Base-by-base conservation (phyloP, 2,888 invertebrate genomes). In the Oligia fasciuncula region DNA sequence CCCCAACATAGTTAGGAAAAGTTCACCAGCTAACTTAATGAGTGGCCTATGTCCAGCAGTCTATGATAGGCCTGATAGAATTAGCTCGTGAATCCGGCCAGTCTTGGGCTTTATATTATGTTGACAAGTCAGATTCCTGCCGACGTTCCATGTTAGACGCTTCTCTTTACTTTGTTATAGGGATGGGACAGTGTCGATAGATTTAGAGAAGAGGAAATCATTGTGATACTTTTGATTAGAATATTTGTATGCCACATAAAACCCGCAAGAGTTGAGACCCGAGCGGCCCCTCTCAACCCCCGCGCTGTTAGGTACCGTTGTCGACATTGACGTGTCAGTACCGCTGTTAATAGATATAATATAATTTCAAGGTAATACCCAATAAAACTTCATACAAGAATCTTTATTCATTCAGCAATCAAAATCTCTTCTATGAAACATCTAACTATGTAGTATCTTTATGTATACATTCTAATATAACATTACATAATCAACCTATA, bases 141-240 rank as follows among this genome's bases (percentile, higher is more conserved):
- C 80, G 74, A 73, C 84, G 76, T 40, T 81, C 68, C 57, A 35
- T 77, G 71, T 85, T 75, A 77, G 84, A 85, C 69, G 84, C 43
- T 54, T 76, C 85, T 85, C 85, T 85, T 85, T 85, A 57, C 88
- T 85, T 80, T 83, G 65, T 1, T 19, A 1, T 87, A 91, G 87
- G 83, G 91, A 88, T 88, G 90, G 85, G 86, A 66, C 69, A 65
- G 11, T 68, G 85, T 90, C 89, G 90, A 91, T 85, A 88, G 77
- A 78, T 54, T 73, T 62, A 17, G 14, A 29, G 17, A n/a, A 29
- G 5, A 46, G 46, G 5, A 23, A 17, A 11, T n/a, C 11, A 17
- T 54, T 54, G 13, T 19, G 4, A 57, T 11, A 57, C 1, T 14
- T 49, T 49, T 49, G 13, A 49, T 14, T 49, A 49, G 4, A 49